phyloP scores from a whole-genome alignment of 2,888 invertebrate genomes.

The Philereme vetulata region DNA sequence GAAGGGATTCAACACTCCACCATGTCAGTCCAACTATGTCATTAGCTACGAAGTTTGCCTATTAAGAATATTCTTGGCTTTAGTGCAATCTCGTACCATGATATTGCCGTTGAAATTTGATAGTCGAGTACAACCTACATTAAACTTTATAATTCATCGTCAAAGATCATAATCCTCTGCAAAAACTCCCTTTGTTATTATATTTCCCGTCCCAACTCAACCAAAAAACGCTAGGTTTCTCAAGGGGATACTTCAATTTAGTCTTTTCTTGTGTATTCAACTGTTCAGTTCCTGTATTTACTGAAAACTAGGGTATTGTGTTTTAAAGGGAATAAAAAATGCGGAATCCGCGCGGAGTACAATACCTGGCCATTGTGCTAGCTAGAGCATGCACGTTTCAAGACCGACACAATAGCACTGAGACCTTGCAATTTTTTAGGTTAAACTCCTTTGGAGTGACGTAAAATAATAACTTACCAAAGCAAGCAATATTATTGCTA shows the following conservation, averaged over 20 bases:
- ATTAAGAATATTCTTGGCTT: too few relatives aligned
- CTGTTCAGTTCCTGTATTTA: conserved; percentile 27
- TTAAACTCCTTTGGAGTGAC: conserved; percentile 8
- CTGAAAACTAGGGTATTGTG: conserved; percentile 37
- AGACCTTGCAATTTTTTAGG: conserved; percentile 20
- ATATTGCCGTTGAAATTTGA: too few relatives aligned
- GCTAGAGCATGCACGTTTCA: conserved; percentile 38
- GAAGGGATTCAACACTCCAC: too few relatives aligned
- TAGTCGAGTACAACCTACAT: too few relatives aligned
- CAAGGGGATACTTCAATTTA: conserved; percentile 18
- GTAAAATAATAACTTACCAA: neutral
- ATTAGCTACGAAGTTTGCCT: too few relatives aligned
- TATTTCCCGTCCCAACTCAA: neutral
- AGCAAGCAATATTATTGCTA: too few relatives aligned
- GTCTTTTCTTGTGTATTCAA: conserved; percentile 13
- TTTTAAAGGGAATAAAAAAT: conserved; percentile 46
- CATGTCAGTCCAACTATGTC: too few relatives aligned
- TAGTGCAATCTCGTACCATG: too few relatives aligned
- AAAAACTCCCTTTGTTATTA: too few relatives aligned
- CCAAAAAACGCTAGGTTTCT: conserved; percentile 9
- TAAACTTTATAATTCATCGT: too few relatives aligned
- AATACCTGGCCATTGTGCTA: conserved; percentile 31
- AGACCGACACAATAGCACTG: conserved; percentile 30
- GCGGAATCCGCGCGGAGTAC: conserved; percentile 42
- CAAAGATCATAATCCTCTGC: too few relatives aligned